Conservation (phyloP, 2,797 vertebrate genomes). For the Paguma larvata region DNA sequence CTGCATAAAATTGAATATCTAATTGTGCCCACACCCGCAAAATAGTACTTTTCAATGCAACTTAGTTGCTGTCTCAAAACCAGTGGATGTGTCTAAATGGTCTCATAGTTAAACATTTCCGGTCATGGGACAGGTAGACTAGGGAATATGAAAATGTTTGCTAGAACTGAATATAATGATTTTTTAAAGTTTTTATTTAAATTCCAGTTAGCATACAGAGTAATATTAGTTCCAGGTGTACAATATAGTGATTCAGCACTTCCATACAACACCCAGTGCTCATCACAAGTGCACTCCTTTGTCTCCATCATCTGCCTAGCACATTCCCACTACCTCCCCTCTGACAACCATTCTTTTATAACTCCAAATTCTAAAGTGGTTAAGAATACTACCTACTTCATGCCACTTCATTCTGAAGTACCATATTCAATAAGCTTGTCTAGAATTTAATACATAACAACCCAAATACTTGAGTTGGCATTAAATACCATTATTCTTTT, state of each 20-base stretch:
- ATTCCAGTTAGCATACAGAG: neutral
- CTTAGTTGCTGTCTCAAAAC: conserved; percentile 11
- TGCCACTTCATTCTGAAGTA: neutral
- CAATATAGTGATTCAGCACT: neutral
- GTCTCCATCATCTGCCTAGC: neutral
- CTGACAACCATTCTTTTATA: neutral
- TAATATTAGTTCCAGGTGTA: neutral
- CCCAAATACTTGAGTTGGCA: neutral
- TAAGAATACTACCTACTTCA: conserved; percentile 25
- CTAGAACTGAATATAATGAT: neutral
- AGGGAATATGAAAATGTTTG: neutral
- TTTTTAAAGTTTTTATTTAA: neutral
- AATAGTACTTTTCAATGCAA: conserved; percentile 58
- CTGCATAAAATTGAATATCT: conserved; percentile 63
- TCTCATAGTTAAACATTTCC: conserved; percentile 42
- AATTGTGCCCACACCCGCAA: conserved; percentile 17
- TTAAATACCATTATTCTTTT: neutral
- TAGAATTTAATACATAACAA: neutral
- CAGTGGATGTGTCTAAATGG: neutral
- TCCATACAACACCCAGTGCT: neutral
- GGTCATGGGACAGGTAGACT: neutral
- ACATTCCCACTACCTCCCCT: neutral
- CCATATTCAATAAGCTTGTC: neutral
- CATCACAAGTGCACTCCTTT: neutral
- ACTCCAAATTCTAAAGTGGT: conserved; percentile 9